Percentiles rank a stretch among this genome's conserved stretches.
phyloP scores from a whole-genome alignment of 2,113 vertebrate genomes.

The Ophthalmolycus amberensis region DNA sequence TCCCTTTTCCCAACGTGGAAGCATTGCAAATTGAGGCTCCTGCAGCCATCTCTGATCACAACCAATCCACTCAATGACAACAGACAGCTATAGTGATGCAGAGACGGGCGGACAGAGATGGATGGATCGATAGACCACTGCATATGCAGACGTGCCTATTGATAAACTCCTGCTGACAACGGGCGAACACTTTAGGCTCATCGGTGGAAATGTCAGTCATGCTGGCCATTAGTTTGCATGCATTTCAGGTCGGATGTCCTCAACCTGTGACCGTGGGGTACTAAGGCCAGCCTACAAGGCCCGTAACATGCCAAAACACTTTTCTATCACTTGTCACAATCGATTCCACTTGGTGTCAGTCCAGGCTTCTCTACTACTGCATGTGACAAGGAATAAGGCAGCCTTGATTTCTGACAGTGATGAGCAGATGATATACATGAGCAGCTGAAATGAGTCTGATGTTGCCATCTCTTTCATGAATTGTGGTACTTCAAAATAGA shows the following conservation, averaged over 20 bases:
- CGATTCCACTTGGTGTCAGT: slow-evolving; percentile 71
- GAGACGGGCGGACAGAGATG: slow-evolving; percentile 76
- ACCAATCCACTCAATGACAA: slow-evolving; percentile 69
- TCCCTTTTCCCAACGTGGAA: slow-evolving; percentile 45
- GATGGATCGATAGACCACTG: slow-evolving; percentile 80
- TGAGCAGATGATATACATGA: slow-evolving; percentile 54
- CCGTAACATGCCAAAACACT: slow-evolving; percentile 79
- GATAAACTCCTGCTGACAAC: slow-evolving; percentile 85
- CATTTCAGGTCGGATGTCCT: slow-evolving; percentile 84
- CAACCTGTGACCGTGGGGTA: slow-evolving; percentile 79
- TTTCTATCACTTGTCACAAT: slow-evolving; percentile 80
- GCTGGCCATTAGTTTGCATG: slow-evolving; percentile 81
- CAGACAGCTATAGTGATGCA: slow-evolving; percentile 76
- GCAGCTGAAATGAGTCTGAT: slow-evolving; percentile 43
- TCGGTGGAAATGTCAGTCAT: slow-evolving; percentile 81
- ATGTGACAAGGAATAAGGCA: slow-evolving; percentile 64
- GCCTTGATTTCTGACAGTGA: slow-evolving; percentile 62
- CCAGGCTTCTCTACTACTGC: slow-evolving; percentile 61
- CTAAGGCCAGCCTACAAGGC: slow-evolving; percentile 72
- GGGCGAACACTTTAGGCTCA: slow-evolving; percentile 82
- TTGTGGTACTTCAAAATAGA: neutral
- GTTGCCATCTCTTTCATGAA: slow-evolving; percentile 10
- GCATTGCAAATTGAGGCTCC: slow-evolving; percentile 67
- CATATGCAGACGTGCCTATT: slow-evolving; percentile 81
- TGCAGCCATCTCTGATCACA: slow-evolving; percentile 67